Base-by-base conservation (phyloP, 2,797 vertebrate species). In the Odontamblyopus rebecca region DNA sequence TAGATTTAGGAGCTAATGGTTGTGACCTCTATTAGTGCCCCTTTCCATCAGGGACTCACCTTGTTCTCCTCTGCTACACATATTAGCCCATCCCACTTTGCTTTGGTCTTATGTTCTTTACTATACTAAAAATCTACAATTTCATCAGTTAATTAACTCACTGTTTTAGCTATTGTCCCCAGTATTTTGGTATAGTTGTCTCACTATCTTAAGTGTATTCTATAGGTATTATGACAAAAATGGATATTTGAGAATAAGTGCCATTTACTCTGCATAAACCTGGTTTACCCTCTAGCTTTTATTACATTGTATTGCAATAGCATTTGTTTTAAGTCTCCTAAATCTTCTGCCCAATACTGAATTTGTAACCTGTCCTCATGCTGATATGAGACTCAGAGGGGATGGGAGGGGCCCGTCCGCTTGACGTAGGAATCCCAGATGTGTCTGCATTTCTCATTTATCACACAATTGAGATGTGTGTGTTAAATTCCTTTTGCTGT, bases 1-100 rank as follows among this genome's bases (percentile, higher is more conserved):
- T 83, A 79, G 77, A 82, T 81, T 85, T 82, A 73, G 81, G 79
- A 75, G 87, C 87, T 90, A 93, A 92, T 89, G 88, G 88, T 85
- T 87, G 74, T 90, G 90, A 93, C 93, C 93, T 89, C 92, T 80
- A 93, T 93, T 93, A 93, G 76, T 80, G 80, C 82, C 83, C 83
- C 80, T 71, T 84, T 81, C 72, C 62, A 9, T 82, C 81, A 74
- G 71, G 74, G 54, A 57, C 73, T 84, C 72, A 67, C 78, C 79
- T 66, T 84, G 65, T 30, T 71, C 54, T 54, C 26, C 69, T 72
- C 69, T 73, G 71, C 68, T 79, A 60, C 61, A 29, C 54, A 13
- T 23, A 70, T 38, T 4, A 0, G 30, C 41, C 67, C 61, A 15
- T 62, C 27, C 0, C 27, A 11, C 51, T 70, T 65, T 63, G 1